Conservation (phyloP, 1,140 invertebrate species). For the Pseudoatta argentina region DNA sequence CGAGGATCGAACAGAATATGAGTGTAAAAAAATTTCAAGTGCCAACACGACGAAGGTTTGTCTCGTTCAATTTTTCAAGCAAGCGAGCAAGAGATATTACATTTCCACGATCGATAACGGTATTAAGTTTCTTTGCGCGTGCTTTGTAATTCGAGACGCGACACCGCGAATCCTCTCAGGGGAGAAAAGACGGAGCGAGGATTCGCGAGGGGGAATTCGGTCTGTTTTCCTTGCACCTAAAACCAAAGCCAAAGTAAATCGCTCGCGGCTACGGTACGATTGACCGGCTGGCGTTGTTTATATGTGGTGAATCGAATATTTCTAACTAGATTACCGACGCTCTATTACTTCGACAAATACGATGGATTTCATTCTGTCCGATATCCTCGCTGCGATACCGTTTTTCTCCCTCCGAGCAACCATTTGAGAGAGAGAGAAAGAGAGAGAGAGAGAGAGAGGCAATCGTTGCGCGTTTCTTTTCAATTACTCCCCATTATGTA, state of each 20-base stretch:
- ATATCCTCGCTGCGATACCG: not conserved
- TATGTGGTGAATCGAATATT: slow-evolving; percentile 79
- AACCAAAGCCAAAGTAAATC: slow-evolving; percentile 76
- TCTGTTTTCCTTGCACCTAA: slow-evolving; percentile 64
- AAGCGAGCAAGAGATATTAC: slow-evolving; percentile 45
- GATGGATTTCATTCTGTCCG: slow-evolving; percentile 44
- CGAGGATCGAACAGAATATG: not conserved
- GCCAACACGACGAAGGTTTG: slow-evolving; percentile 16
- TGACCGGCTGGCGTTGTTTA: slow-evolving; percentile 75
- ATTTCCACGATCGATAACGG: slow-evolving; percentile 55
- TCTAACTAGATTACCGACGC: slow-evolving; percentile 79
- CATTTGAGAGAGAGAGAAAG: not conserved
- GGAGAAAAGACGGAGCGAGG: slow-evolving; percentile 15
- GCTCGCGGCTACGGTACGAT: slow-evolving; percentile 64
- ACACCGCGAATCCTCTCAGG: slow-evolving; percentile 55
- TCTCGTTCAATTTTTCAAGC: slow-evolving; percentile 3
- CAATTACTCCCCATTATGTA: slow-evolving; percentile 21
- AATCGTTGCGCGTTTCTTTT: slow-evolving; percentile 32
- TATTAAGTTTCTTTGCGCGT: slow-evolving; percentile 69
- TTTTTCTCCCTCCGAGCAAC: not conserved
- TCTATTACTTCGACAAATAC: slow-evolving; percentile 73
- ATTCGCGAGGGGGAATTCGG: not conserved
- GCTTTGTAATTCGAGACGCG: slow-evolving; percentile 78
- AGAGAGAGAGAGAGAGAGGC: not conserved
- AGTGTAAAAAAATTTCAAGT: not conserved